These are phyloP conservation scores for Euplexia lucipara DNA, from an alignment of 2,888 invertebrate species.

Conservation along the genomic window DNA sequence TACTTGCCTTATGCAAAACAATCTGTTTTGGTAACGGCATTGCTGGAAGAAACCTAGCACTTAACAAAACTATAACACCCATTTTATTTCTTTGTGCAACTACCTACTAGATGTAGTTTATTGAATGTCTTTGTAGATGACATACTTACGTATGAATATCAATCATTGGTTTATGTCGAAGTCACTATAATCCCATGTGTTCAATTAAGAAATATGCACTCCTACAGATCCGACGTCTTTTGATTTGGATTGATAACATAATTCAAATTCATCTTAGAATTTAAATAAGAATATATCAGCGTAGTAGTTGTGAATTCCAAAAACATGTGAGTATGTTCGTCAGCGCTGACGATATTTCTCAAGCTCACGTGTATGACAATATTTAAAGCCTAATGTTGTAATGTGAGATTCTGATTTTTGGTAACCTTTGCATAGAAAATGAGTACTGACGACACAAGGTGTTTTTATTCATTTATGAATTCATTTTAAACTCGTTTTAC, in stretches of 20 bases:
- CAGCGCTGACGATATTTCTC: neutral
- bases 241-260: neutral
- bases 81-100: too few relatives aligned
- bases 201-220: neutral
- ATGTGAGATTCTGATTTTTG: slow-evolving; percentile 19
- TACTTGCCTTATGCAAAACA: neutral
- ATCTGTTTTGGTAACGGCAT: neutral
- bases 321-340: slow-evolving; percentile 17
- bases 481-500: slow-evolving; percentile 42
- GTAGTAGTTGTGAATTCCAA: neutral
- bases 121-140: neutral
- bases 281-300: neutral
- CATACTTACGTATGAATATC: slow-evolving; percentile 3
- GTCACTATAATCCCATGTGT: neutral
- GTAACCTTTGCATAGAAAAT: slow-evolving; percentile 35
- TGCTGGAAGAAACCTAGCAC: neutral
- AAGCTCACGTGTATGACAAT: slow-evolving; percentile 8
- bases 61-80: too few relatives aligned
- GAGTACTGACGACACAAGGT: slow-evolving; percentile 32
- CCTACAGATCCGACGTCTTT: neutral
- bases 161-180: neutral
- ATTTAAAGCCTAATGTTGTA: slow-evolving; percentile 9
- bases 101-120: too few relatives aligned
- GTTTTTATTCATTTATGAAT: slow-evolving; percentile 16
- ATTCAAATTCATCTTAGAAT: slow-evolving; percentile 1